Conservation (phyloP, 2,113 vertebrate genomes). For the Rhegmatorhina hoffmannsi region DNA sequence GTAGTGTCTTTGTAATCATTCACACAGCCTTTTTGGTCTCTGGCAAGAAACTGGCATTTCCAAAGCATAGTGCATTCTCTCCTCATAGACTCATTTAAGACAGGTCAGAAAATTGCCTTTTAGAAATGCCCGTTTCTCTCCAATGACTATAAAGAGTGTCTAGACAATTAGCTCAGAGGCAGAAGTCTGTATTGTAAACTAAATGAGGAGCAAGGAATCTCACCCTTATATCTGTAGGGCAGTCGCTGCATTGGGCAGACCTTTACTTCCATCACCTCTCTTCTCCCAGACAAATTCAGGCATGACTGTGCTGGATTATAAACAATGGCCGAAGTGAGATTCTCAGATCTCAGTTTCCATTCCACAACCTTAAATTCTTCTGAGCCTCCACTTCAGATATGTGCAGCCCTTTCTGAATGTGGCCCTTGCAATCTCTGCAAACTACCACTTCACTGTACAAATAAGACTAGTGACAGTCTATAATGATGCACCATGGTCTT, state of each 20-base stretch:
- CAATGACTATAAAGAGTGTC: neutral
- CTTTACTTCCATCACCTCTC: neutral
- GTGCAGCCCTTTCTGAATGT: neutral
- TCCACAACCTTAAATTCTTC: neutral
- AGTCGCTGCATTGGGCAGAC: neutral
- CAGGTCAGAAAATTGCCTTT: neutral
- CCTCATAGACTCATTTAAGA: neutral
- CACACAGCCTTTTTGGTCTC: neutral
- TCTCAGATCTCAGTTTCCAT: neutral
- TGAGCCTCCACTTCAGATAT: neutral
- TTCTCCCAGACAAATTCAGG: neutral
- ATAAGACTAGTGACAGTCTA: neutral
- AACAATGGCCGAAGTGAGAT: neutral
- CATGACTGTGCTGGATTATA: neutral
- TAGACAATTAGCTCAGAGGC: conserved; percentile 14
- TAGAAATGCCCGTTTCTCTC: neutral
- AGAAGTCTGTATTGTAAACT: neutral
- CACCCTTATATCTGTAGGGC: neutral
- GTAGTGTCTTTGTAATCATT: neutral
- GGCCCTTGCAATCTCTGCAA: neutral
- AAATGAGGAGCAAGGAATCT: neutral
- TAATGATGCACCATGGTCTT: neutral
- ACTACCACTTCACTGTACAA: neutral
- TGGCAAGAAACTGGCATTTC: neutral
- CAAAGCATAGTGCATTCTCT: neutral